Percentiles rank a stretch among this genome's conserved stretches.
These are phyloP conservation scores for Clarias magur DNA, from an alignment of 2,113 vertebrate genomes.

Conservation along the genomic window DNA sequence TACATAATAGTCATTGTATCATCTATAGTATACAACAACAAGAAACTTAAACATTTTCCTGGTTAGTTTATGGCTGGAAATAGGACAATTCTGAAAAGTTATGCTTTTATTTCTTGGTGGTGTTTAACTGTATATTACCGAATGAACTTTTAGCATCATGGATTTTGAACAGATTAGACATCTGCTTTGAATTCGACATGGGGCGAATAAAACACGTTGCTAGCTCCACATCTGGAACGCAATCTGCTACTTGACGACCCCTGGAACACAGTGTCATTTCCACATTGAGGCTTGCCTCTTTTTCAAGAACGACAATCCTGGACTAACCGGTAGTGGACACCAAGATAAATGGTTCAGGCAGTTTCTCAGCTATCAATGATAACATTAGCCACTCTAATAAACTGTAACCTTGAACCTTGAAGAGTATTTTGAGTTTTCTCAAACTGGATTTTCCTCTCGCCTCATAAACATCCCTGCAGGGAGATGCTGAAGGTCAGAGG, in stretches of 20 bases:
- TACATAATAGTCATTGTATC: not conserved
- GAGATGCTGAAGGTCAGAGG: slow-evolving; percentile 41
- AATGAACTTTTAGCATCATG: not conserved
- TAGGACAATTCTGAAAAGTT: not conserved
- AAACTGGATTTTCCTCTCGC: slow-evolving; percentile 21
- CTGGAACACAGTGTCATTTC: not conserved
- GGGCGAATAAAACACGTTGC: not conserved
- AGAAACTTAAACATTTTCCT: not conserved
- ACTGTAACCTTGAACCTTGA: slow-evolving; percentile 42
- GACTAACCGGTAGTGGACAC: not conserved
- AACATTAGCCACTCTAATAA: slow-evolving; percentile 42
- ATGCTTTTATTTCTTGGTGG: not conserved
- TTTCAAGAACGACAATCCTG: not conserved
- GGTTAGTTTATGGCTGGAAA: not conserved
- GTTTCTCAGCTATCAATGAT: not conserved
- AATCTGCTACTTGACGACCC: not conserved
- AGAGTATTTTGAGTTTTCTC: slow-evolving; percentile 20
- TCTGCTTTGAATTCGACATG: not conserved
- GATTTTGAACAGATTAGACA: not conserved
- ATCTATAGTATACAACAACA: not conserved
- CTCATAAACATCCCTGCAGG: slow-evolving; percentile 39
- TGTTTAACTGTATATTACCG: not conserved
- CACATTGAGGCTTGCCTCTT: not conserved
- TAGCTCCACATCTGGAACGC: not conserved
- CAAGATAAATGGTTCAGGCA: not conserved